Conservation (phyloP, 1,140 invertebrate genomes). For the Drosophila mojavensis region DNA sequence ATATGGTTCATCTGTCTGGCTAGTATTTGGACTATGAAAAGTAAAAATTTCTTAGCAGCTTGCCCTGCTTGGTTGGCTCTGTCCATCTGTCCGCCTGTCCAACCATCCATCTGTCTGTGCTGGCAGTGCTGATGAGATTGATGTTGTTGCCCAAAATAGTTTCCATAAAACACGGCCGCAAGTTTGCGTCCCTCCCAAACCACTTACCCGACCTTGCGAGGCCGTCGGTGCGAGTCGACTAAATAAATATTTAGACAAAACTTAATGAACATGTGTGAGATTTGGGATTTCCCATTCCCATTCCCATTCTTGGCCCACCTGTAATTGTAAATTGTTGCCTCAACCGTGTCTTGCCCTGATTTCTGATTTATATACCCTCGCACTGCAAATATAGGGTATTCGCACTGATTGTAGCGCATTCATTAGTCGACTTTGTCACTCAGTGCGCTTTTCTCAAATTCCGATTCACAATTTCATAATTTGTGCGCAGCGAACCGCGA, state of each 20-base stretch:
- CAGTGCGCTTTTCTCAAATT: background rate
- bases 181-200: constrained; percentile 9
- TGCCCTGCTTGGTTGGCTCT: constrained; percentile 7
- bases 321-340: background rate
- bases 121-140: constrained; percentile 38
- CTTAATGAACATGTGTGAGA: constrained; percentile 37
- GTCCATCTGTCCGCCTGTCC: constrained; percentile 14
- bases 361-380: background rate
- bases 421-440: background rate
- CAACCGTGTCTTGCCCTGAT: too few relatives aligned
- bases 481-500: constrained; percentile 53
- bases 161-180: constrained; percentile 36
- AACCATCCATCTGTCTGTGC: background rate
- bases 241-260: constrained; percentile 77
- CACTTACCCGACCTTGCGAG: constrained; percentile 52
- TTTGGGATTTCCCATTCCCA: constrained; percentile 19
- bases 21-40: constrained; percentile 42
- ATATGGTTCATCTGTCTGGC: background rate
- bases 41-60: constrained; percentile 17
- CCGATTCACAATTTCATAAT: constrained; percentile 39
- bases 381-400: too few relatives aligned
- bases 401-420: constrained; percentile 11
- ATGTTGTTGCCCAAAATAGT: constrained; percentile 52
- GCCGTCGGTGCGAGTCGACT: constrained; percentile 43
- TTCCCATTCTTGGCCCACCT: background rate